Percentiles rank a stretch among this genome's conserved stretches.
These are phyloP conservation scores for Helobdella robusta DNA, from an alignment of 2,888 invertebrate genomes.

Conservation along the genomic window DNA sequence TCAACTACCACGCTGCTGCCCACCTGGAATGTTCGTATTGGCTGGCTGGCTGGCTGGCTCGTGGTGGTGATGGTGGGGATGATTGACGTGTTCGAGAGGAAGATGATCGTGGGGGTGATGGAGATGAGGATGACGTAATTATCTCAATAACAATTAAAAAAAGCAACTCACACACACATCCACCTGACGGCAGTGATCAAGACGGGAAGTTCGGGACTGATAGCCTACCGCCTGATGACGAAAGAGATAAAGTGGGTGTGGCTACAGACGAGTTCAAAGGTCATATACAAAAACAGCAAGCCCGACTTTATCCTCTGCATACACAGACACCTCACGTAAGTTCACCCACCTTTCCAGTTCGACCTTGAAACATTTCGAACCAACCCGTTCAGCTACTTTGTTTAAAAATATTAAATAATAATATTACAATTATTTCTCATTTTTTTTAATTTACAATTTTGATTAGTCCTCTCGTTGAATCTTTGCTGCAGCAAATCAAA, in stretches of 20 bases:
- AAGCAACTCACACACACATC: too few species aligned
- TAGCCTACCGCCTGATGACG: conserved; percentile 91
- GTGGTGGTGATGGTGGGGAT: neutral
- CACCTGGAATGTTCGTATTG: conserved; percentile 87
- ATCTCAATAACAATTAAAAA: too few species aligned
- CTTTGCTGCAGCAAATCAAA: too few species aligned
- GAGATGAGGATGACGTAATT: too few species aligned
- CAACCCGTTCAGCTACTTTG: too few species aligned
- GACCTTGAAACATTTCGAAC: neutral
- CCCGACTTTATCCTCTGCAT: conserved; percentile 98
- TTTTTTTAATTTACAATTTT: too few species aligned
- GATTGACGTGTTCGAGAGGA: too few species aligned
- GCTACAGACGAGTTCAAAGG: conserved; percentile 89
- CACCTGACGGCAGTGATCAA: conserved; percentile 91
- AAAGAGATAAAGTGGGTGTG: conserved; percentile 87
- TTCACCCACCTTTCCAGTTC: conserved; percentile 37
- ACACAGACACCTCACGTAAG: conserved; percentile 92
- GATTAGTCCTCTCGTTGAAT: too few species aligned
- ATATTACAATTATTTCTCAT: too few species aligned
- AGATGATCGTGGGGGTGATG: too few species aligned
- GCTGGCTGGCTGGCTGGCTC: neutral
- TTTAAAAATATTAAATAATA: neutral
- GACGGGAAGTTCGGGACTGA: conserved; percentile 97
- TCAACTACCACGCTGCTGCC: conserved; percentile 92
- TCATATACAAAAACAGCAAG: conserved; percentile 98